These are phyloP conservation scores for Borostomias antarcticus DNA, from an alignment of 2,797 vertebrate species.

Conservation along the genomic window DNA sequence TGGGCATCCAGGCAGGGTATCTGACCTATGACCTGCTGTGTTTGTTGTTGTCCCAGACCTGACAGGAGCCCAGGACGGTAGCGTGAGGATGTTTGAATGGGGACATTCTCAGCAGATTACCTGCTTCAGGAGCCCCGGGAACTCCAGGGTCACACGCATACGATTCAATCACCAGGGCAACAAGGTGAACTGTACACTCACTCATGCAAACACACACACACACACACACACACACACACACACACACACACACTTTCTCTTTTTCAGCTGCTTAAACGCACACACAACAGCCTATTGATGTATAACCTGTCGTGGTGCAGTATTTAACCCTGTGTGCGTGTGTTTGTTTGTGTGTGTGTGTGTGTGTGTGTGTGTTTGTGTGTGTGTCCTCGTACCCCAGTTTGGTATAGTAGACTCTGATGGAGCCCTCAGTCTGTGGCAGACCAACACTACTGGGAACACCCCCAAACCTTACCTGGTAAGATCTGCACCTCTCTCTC, in stretches of 20 bases:
- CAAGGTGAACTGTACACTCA: no score
- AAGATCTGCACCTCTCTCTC: conserved; percentile 42
- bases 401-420: conserved; percentile 97
- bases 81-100: conserved; percentile 99
- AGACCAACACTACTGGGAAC: conserved; percentile 91
- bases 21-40: background rate
- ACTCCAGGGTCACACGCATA: conserved; percentile 93
- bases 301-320: no score
- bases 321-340: no score
- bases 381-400: no score
- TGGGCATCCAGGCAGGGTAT: no score
- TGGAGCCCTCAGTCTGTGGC: conserved; percentile 95
- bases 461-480: conserved; percentile 94
- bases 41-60: conserved; percentile 78
- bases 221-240: no score
- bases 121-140: conserved; percentile 93
- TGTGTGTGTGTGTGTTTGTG: conserved; percentile 25
- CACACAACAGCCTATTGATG: no score
- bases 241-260: no score
- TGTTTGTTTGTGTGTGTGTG: background rate
- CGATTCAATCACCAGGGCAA: conserved; percentile 98
- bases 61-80: conserved; percentile 96
- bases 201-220: no score
- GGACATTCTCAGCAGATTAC: conserved; percentile 97
- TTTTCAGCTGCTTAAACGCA: no score